Base-by-base conservation (phyloP, 1,140 invertebrate species). In the Anastrepha ludens region DNA sequence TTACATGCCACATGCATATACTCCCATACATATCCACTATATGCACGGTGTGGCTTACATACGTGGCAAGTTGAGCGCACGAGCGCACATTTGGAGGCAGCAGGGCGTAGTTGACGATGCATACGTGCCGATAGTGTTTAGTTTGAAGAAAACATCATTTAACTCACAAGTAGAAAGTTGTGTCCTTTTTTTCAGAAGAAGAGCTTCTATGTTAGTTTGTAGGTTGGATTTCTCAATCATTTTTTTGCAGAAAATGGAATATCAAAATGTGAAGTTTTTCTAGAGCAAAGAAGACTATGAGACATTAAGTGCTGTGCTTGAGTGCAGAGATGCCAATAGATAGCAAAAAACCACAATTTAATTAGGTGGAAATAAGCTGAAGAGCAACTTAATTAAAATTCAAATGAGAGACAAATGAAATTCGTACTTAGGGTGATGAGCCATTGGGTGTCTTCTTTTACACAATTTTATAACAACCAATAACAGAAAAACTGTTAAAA, bases 51-150 rank as follows among this genome's bases (percentile, higher is more conserved):
- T 20, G 65, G 81, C 44, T 65, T 86, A 65, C n/a, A n/a, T n/a
- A n/a, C 47, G 58, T 86, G 20, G 50, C 55, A 65, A 60, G 86
- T 65, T 62, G 0, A 44, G 39, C 62, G 86, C 86, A 86, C 86
- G 86, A 86, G 39, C 62, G 86, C 58, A 64, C 81, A 62, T 58
- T 29, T 6, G 81, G 8, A 29, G 67, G 41, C 74, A 81, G 44
- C 9, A 41, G 47, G 17, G 11, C 74, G 47, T 9, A 81, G 41
- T 47, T 81, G 74, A 58, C 41, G 17, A 50, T 55, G 47, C 85
- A 58, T 86, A 60, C 85, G 58, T 86, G 85, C 20, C 55, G 58
- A 65, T 39, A 44, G 85, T 86, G 85, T 65, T 81, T 55, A 55
- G 47, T 47, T 81, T n/a, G 6, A 50, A 29, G 59, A 81, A 55